Evolutionary conservation across 2,888 invertebrate genomes (phyloP), one percentile per base, ranked within the genome.

Genomic region (Keiferia lycopersicella): DNA sequence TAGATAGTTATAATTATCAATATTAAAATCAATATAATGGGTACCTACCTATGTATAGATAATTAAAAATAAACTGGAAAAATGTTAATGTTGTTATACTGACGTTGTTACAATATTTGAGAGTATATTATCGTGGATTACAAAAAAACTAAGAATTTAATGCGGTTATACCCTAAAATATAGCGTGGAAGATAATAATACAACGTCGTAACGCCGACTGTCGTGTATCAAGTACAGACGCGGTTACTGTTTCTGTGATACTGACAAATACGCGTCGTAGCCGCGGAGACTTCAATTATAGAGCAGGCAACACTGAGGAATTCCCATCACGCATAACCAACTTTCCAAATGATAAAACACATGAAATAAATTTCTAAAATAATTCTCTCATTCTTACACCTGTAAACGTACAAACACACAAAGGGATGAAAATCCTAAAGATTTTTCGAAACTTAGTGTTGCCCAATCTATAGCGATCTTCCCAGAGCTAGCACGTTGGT

Each of bases 91-190:
- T 92, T 92, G 91, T 92, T 92, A 92, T 92, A 89, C 86, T 82
- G 87, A 91, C 89, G 87, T 92, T 92, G 92, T 92, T 92, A 91
- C 88, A 90, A 89, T 92, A 91, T 92, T 89, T 92, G 91, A 92
- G 91, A 92, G 91, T 92, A 91, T 92, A 91, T 90, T 86, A 86
- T 82, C 81, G 83, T 80, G 83, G 79, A 56, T 84, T 85, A 86
- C 86, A 85, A 82, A 83, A 76, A 53, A 6, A 26, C 26, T 81
- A 81, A 75, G 80, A 81, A 82, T 82, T 82, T 85, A 87, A 85
- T 83, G 84, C 82, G 83, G 81, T 84, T 78, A 78, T 72, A 75
- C 79, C 73, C 75, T 72, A 50, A 45, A 45, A 50, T 78, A 82
- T 81, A 80, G 84, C 79, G 87, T 84, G 87, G 81, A 80, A 74